Percentiles rank a stretch among this genome's conserved stretches.
phyloP scores from a whole-genome alignment of 64 coral and sea anemone species.

The Pachyseris speciosa region DNA sequence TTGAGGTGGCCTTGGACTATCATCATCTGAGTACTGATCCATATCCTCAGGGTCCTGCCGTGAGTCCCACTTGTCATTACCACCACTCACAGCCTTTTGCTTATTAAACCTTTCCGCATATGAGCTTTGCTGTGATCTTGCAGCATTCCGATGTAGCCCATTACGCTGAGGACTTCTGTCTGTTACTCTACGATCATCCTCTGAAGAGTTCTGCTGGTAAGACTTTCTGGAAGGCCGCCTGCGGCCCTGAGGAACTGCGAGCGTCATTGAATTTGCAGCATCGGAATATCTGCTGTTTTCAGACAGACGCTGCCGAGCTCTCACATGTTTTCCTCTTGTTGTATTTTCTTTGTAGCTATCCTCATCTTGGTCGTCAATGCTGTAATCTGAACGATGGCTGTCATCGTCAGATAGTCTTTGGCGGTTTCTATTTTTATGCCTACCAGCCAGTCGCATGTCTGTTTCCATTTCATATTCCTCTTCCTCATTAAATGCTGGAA shows the following conservation, averaged over 20 bases:
- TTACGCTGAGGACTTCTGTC: constrained; percentile 11
- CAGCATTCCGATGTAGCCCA: background rate
- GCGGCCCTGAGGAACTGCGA: background rate
- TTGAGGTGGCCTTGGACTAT: background rate
- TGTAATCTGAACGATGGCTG: constrained; percentile 31
- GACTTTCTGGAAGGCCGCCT: background rate
- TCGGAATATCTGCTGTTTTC: constrained; percentile 8
- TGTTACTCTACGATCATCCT: background rate
- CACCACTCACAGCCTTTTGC: constrained; percentile 1
- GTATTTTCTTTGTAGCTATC: background rate
- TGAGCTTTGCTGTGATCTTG: constrained; percentile 27
- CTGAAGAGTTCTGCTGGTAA: background rate
- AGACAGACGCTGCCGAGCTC: background rate
- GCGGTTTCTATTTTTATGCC: background rate
- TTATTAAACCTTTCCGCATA: constrained; percentile 21
- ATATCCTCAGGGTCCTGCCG: background rate
- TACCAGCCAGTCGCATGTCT: background rate
- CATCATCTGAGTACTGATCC: constrained; percentile 11
- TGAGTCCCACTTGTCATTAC: too few species aligned
- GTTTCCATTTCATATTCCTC: constrained; percentile 9
- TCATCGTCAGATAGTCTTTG: background rate
- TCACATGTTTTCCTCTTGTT: background rate
- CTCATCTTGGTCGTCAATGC: background rate
- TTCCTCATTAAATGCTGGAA: constrained; percentile 32
- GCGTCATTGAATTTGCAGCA: background rate